A percentile compares a stretch with the other conserved stretches of the same genome.
These are phyloP conservation scores for Siniperca scherzeri DNA, from an alignment of 2,797 vertebrate species.

Conservation along the genomic window DNA sequence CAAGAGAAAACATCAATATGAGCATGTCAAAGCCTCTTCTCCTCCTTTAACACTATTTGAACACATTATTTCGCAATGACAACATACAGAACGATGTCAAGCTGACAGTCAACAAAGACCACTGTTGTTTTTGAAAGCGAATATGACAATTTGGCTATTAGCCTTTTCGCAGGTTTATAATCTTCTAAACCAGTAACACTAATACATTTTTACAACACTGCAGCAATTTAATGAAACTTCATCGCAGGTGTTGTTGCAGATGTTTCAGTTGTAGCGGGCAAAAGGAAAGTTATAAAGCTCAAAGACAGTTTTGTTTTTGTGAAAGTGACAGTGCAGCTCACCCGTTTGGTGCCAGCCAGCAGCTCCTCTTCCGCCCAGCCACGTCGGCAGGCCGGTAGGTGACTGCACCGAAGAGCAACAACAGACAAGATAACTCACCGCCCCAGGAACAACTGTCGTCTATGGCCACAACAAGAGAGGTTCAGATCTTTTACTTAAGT, in stretches of 20 bases:
- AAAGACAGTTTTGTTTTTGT: slow-evolving; percentile 56
- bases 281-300: slow-evolving; percentile 18
- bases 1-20: not conserved
- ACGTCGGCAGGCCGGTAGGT: slow-evolving; percentile 84
- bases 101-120: slow-evolving; percentile 24
- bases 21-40: not conserved
- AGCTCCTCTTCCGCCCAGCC: slow-evolving; percentile 85
- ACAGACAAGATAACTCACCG: slow-evolving; percentile 56
- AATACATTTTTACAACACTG: not conserved
- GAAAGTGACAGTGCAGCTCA: slow-evolving; percentile 79
- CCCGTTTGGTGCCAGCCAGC: slow-evolving; percentile 76
- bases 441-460: not conserved
- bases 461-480: no score
- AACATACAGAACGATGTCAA: not conserved
- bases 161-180: not conserved
- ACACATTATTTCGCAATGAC: slow-evolving; percentile 9
- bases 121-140: slow-evolving; percentile 20
- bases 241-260: not conserved
- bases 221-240: not conserved
- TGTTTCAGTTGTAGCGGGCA: not conserved
- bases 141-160: slow-evolving; percentile 43
- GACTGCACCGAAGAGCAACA: slow-evolving; percentile 64
- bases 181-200: not conserved
- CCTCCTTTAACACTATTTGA: not conserved
- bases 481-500: no score